Evolutionary conservation across 2,113 vertebrate genomes (phyloP).

Genomic region (Ageneiosus marmoratus): DNA sequence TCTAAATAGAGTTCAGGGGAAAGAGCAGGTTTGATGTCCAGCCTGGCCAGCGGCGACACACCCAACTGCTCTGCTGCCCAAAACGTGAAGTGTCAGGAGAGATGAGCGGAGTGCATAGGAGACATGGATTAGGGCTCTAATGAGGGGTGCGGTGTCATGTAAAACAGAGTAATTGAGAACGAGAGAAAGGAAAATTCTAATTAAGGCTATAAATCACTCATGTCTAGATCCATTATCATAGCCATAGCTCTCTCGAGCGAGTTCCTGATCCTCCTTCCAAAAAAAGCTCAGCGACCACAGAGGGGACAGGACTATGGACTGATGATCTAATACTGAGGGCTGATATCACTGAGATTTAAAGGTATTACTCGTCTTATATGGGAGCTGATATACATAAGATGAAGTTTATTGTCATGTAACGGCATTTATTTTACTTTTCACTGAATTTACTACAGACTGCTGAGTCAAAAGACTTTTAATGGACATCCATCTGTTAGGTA

Average conservation of each 20-base stretch:
- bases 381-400: slow-evolving; percentile 6
- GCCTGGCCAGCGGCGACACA: slow-evolving; percentile 7
- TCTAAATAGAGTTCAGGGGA: neutral
- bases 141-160: slow-evolving; percentile 66
- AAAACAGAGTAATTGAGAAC: slow-evolving; percentile 76
- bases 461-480: slow-evolving; percentile 35
- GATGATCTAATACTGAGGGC: neutral
- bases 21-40: neutral
- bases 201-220: slow-evolving; percentile 78
- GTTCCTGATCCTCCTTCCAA: slow-evolving; percentile 14
- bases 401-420: neutral
- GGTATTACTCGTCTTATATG: neutral
- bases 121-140: slow-evolving; percentile 66
- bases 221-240: slow-evolving; percentile 76
- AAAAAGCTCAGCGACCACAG: slow-evolving; percentile 26
- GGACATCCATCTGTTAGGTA: slow-evolving; percentile 39
- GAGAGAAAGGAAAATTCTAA: slow-evolving; percentile 78
- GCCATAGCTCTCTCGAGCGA: slow-evolving; percentile 56
- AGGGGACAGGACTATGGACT: slow-evolving; percentile 27
- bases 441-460: slow-evolving; percentile 27
- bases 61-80: slow-evolving; percentile 27
- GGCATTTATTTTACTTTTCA: slow-evolving; percentile 26
- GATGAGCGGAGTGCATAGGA: slow-evolving; percentile 27
- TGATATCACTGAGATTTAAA: slow-evolving; percentile 4
- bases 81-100: slow-evolving; percentile 38